phyloP scores from a whole-genome alignment of 2,888 invertebrate species.

The Lepidochitona cinerea region DNA sequence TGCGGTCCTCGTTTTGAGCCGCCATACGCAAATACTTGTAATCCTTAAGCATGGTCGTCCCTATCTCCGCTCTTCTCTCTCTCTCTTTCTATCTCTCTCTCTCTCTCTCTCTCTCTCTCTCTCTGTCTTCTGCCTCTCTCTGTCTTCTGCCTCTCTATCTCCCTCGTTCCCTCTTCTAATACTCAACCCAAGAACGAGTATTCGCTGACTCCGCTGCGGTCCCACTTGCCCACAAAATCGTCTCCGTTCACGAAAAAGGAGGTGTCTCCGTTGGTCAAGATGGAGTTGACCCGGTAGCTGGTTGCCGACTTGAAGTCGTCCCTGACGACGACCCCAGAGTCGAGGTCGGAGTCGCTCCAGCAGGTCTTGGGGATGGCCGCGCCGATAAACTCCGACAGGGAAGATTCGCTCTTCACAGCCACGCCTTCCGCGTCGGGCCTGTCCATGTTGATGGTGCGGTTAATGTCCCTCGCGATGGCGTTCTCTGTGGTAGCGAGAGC shows the following conservation, averaged over 20 bases:
- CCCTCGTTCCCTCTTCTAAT: neutral
- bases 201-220: neutral
- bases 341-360: neutral
- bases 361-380: neutral
- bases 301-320: neutral
- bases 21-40: neutral
- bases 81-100: neutral
- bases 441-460: neutral
- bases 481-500: neutral
- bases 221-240: neutral
- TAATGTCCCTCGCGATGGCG: neutral
- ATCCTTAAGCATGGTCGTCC: neutral
- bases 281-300: neutral
- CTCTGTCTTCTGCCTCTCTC: neutral
- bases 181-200: neutral
- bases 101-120: neutral
- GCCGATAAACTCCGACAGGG: neutral
- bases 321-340: neutral
- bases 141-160: neutral
- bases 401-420: neutral
- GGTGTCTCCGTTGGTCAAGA: neutral
- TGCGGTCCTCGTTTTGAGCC: neutral
- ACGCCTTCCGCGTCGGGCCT: neutral
- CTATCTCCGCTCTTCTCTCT: too few species aligned
- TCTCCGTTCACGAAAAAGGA: neutral